These are phyloP conservation scores for Nebria brevicollis DNA, from an alignment of 2,888 invertebrate genomes.

Conservation along the genomic window DNA sequence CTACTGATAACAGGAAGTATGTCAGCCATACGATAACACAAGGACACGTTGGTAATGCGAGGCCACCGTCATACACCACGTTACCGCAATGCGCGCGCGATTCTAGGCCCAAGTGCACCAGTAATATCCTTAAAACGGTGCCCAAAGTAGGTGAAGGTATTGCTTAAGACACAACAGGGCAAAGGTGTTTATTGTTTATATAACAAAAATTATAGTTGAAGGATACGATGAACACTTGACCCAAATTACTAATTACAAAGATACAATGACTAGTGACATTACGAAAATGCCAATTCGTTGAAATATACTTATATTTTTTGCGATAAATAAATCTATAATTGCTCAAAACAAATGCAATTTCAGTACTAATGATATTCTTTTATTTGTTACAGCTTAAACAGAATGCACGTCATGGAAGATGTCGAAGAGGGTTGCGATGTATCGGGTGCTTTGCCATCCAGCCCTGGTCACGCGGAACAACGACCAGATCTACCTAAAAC, in stretches of 20 bases:
- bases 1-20: constrained; percentile 39
- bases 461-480: constrained; percentile 62
- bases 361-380: constrained; percentile 9
- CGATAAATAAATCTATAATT: no score
- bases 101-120: not conserved
- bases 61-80: constrained; percentile 6
- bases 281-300: no score
- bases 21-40: constrained; percentile 35
- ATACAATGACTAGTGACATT: not conserved
- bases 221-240: constrained; percentile 28
- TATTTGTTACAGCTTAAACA: constrained; percentile 66
- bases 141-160: constrained; percentile 19
- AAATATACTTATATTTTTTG: no score
- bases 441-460: constrained; percentile 58
- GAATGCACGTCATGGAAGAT: constrained; percentile 71
- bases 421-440: constrained; percentile 62
- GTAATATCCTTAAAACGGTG: not conserved
- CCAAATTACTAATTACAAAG: constrained; percentile 27
- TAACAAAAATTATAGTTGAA: constrained; percentile 5
- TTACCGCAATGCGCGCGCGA: not conserved
- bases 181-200: constrained; percentile 12
- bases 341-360: not conserved
- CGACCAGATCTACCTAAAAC: constrained; percentile 51
- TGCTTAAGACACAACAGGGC: constrained; percentile 1
- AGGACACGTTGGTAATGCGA: constrained; percentile 20